Conservation (phyloP, 2,888 invertebrate genomes). For the Oxyteleia sp. region DNA sequence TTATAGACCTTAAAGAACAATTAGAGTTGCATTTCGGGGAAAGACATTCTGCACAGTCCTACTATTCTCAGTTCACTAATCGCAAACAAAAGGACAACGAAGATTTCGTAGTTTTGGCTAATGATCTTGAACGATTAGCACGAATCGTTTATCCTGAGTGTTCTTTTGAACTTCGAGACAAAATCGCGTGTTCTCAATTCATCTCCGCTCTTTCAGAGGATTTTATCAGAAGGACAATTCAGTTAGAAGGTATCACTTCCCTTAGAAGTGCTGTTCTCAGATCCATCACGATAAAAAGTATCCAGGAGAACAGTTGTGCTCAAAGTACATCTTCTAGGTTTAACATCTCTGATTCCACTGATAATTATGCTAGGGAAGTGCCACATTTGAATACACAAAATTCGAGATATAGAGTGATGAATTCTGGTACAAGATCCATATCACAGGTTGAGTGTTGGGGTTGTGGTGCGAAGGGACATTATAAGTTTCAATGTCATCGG, state of each 20-base stretch:
- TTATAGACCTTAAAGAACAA: neutral
- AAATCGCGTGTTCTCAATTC: conserved; percentile 25
- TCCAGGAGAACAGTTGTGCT: neutral
- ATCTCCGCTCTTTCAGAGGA: neutral
- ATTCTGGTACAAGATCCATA: no score
- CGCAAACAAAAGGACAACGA: neutral
- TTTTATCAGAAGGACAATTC: conserved; percentile 5
- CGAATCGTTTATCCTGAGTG: conserved; percentile 2
- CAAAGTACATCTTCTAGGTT: no score
- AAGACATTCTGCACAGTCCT: neutral
- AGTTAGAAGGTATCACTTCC: conserved; percentile 6
- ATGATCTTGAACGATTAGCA: neutral
- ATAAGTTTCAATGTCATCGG: no score
- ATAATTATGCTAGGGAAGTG: no score
- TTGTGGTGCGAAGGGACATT: no score
- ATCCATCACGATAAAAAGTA: neutral
- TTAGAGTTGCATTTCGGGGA: conserved; percentile 5
- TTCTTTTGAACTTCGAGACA: conserved; percentile 10
- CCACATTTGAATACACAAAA: no score
- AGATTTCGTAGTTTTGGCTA: conserved; percentile 7
- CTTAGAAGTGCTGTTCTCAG: neutral
- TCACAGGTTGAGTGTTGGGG: no score
- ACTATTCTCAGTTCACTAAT: conserved; percentile 1
- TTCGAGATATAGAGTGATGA: no score
- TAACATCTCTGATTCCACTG: no score